These are phyloP conservation scores for Drosophila demipolita DNA, from an alignment of 2,888 invertebrate genomes.

Conservation along the genomic window DNA sequence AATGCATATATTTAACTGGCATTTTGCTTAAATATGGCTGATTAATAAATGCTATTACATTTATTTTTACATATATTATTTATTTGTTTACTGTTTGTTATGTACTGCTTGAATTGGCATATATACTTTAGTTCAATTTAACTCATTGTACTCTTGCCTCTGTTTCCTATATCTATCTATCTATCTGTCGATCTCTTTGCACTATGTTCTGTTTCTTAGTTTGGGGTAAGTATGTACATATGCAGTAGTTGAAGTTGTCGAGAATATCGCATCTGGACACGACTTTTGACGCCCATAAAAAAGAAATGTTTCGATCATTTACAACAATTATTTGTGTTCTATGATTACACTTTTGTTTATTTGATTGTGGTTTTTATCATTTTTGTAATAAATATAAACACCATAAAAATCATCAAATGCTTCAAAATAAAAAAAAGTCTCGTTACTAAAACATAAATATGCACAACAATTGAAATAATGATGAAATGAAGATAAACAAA, in stretches of 20 bases:
- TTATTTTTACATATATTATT: conserved; percentile 14
- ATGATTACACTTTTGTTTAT: conserved; percentile 7
- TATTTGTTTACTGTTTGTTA: conserved; percentile 18
- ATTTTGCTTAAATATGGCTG: conserved; percentile 38
- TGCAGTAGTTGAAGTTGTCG: conserved; percentile 37
- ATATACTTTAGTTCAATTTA: conserved; percentile 4
- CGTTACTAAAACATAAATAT: conserved; percentile 24
- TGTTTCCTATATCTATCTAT: conserved; percentile 8
- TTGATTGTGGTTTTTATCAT: conserved; percentile 26
- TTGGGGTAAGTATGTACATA: conserved; percentile 70
- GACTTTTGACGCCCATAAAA: conserved; percentile 27
- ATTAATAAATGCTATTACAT: conserved; percentile 48
- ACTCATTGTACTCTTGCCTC: conserved; percentile 3
- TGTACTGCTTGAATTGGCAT: conserved; percentile 35
- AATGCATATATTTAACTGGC: conserved; percentile 31
- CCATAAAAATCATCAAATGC: conserved; percentile 85
- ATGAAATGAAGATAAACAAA: conserved; percentile 8
- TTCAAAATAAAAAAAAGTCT: conserved; percentile 38
- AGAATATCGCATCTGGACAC: conserved; percentile 47
- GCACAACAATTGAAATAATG: conserved; percentile 28
- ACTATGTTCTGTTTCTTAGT: conserved; percentile 31
- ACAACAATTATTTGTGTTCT: conserved; percentile 31
- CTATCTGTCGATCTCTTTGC: conserved; percentile 27
- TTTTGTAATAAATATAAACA: conserved; percentile 44
- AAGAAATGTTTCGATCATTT: conserved; percentile 54